Evolutionary conservation across 2,113 vertebrate species (phyloP), one percentile per base, ranked within the genome.

Genomic region (Mormyrus iriodes): DNA sequence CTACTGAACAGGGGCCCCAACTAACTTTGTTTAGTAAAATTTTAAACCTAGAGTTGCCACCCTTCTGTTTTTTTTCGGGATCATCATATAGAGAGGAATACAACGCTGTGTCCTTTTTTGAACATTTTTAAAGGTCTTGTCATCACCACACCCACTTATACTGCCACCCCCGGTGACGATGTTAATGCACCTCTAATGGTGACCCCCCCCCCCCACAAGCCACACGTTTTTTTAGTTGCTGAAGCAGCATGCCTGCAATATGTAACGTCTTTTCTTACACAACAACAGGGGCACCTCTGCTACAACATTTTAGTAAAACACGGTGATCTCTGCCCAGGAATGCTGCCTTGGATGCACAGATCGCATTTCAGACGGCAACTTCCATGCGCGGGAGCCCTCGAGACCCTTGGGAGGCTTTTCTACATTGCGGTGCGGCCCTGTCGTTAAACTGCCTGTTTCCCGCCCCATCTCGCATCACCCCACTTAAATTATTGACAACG

Each of bases 371-470:
- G 53, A 17, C 49, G 51, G 49, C 82, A 17, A 24, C 51, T 86
- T 15, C 52, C 2, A 17, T 48, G 39, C 39, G n/a, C 83, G 85
- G 17, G 55, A 85, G 85, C 87, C 85, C 76, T 88, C 39, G 0
- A 12, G 35, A 27, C 53, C 27, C 79, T 46, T 21, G 21, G 24
- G 21, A 87, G 21, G 27, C 52, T 87, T 44, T 79, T 79, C 35
- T 46, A 8, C 52, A 87, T 69, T 86, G 58, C 61, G 46, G 39
- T 35, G 42, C 88, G 7, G 53, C 73, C 7, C 53, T 85, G 85
- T 88, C n/a, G 86, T 44, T 53, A 84, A 84, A n/a, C 39, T 44
- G 89, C 82, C 88, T 83, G 86, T 89, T 65, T 58, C 76, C 8
- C 51, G 51, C 82, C 65, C 39, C 83, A 86, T 89, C 88, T 82